Evolutionary conservation across 2,797 vertebrate species (phyloP), one percentile per base, ranked within the genome.

Genomic region (Cirrhinus mrigala): DNA sequence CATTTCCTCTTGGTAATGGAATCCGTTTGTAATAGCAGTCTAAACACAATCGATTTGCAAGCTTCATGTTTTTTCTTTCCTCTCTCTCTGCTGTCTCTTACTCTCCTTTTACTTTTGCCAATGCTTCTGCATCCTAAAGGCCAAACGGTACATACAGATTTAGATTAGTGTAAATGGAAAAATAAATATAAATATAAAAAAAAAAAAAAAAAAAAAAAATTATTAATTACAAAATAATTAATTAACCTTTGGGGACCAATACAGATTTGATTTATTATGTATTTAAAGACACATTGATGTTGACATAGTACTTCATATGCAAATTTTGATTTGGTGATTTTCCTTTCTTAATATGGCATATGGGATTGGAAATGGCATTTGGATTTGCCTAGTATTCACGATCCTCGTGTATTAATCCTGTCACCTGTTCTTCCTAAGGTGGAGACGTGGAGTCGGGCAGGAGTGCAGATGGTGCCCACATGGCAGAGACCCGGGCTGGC

Each of bases 391-490:
- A 50, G 24, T 33, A 75, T 81, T 84, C 71, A 50, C 46, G 33
- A 82, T 84, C 79, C 81, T 83, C 18, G 56, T 24, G 64, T 83
- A 69, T 83, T 87, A 81, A 82, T 64, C 68, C 78, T 76, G 62
- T 77, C 60, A 71, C 79, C 76, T 71, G 85, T 37, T 86, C 75
- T 71, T 87, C 79, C 52, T 87, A 87, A 88, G 85, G 85, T 88
- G 73, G 85, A 83, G 68, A 80, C 62, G 48, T 85, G 60, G 81
- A 73, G 64, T 81, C 80, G 78, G 62, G 74, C 54, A 82, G 56
- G 33, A 82, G 84, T 84, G 84, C 89, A 90, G 86, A 90, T 89
- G 87, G 89, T 87, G 64, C 82, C 76, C 66, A 60, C 85, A 83
- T 86, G 85, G 86, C 86, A 79, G 70, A 83, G 50, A 69, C 71